phyloP scores from a whole-genome alignment of 2,888 invertebrate species.

The Philereme transversata region DNA sequence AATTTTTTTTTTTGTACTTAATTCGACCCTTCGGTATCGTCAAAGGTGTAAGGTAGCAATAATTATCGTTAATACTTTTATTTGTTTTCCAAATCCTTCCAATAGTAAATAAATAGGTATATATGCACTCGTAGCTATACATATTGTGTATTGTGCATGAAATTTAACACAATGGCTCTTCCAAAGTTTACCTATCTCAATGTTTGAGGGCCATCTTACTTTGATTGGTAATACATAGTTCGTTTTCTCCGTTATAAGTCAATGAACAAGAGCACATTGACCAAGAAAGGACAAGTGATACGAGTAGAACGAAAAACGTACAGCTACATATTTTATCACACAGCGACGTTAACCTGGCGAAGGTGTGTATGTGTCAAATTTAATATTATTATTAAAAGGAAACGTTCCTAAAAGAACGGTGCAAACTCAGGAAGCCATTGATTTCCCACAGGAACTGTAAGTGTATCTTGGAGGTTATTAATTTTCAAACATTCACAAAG shows the following conservation, averaged over 20 bases:
- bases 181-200: no score
- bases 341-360: not conserved
- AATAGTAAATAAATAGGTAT: no score
- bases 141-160: no score
- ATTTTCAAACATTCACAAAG: constrained; percentile 43
- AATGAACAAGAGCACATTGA: no score
- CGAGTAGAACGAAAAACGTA: no score
- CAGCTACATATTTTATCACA: no score
- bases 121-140: no score
- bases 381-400: constrained; percentile 9
- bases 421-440: constrained; percentile 35
- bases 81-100: not conserved
- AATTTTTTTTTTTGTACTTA: constrained; percentile 36
- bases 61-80: constrained; percentile 32
- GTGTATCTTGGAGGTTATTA: constrained; percentile 50
- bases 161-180: no score
- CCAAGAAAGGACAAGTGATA: no score
- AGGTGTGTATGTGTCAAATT: constrained; percentile 1
- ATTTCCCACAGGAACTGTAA: constrained; percentile 63
- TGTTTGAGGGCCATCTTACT: no score
- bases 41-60: constrained; percentile 49
- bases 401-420: constrained; percentile 6
- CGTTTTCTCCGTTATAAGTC: no score
- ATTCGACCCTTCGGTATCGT: constrained; percentile 45
- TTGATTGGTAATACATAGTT: no score